Percentiles rank a stretch among this genome's conserved stretches.
phyloP scores from a whole-genome alignment of 2,888 invertebrate species.

The Lamellibrachia columna region DNA sequence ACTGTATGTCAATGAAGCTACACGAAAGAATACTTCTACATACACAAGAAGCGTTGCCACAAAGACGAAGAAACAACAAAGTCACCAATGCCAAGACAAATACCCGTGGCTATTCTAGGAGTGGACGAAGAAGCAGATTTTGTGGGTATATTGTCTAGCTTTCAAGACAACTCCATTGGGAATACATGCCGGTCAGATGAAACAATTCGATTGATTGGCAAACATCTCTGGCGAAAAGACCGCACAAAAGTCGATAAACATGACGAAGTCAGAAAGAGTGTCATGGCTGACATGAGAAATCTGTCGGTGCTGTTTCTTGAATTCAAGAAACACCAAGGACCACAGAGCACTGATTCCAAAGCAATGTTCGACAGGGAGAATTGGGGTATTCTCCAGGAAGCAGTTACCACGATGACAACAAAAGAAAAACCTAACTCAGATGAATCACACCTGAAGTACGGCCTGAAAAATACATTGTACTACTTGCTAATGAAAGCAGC shows the following conservation, averaged over 20 bases:
- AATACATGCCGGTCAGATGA: no score
- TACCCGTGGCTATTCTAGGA: background rate
- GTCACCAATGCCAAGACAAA: background rate
- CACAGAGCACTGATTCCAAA: background rate
- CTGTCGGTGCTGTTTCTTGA: no score
- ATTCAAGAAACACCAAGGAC: background rate
- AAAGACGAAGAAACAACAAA: background rate
- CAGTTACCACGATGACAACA: background rate
- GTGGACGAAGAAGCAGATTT: conserved; percentile 13
- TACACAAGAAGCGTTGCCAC: background rate
- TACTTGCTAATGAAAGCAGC: background rate
- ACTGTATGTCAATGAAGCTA: background rate
- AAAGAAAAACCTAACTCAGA: background rate
- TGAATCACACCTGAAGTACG: background rate
- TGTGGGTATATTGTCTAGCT: background rate
- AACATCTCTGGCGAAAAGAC: background rate
- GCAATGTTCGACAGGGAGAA: background rate
- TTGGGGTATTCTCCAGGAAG: background rate
- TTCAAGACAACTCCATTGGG: background rate
- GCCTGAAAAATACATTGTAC: background rate
- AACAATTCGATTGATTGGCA: no score
- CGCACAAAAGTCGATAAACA: background rate
- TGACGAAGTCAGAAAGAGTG: no score
- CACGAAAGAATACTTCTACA: background rate
- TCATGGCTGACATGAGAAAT: no score